Evolutionary conservation across 2,113 vertebrate genomes (phyloP), one percentile per base, ranked within the genome.

Genomic region (Toxotes chatareus): DNA sequence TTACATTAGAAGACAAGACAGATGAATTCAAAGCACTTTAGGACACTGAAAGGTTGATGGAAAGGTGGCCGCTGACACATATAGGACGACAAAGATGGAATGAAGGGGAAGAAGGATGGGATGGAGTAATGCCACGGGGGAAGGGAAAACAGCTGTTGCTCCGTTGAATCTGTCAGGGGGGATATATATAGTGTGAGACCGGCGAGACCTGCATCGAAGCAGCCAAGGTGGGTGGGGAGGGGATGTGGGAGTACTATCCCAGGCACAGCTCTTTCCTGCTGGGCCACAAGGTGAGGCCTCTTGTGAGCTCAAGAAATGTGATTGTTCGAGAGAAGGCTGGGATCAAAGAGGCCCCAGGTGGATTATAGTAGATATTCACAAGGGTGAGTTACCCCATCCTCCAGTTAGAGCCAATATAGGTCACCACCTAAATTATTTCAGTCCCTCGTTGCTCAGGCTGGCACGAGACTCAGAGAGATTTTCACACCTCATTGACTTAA

Each of bases 131-230:
- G 42, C 76, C 87, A 80, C 34, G 55, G 23, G 70, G 60, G 68
- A 89, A 85, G 61, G 23, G 69, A 85, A 89, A 89, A 74, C 91
- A 93, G 89, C 91, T 93, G 91, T 72, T 80, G 75, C 86, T 59
- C 27, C 0, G 21, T 60, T 3, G 21, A 85, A 65, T 85, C 81
- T 86, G 85, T 86, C 83, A 79, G 38, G 61, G n/a, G 32, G 36
- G 53, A 77, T 84, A 82, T 84, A 82, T 86, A 82, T 85, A 62
- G 55, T 85, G 82, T 73, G 85, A 87, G 77, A 73, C 61, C 11
- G 10, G 67, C 60, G 46, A 66, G 73, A 91, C 64, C 77, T 73
- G 73, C 88, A 49, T 74, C 72, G 79, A 78, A 62, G 62, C 66
- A 23, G 63, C 83, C 46, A 76, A 84, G 36, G 38, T 7, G 12